Percentiles rank a stretch among this genome's conserved stretches.
Conservation (phyloP, 2,113 vertebrate genomes). For the Tetrao urogallus region DNA sequence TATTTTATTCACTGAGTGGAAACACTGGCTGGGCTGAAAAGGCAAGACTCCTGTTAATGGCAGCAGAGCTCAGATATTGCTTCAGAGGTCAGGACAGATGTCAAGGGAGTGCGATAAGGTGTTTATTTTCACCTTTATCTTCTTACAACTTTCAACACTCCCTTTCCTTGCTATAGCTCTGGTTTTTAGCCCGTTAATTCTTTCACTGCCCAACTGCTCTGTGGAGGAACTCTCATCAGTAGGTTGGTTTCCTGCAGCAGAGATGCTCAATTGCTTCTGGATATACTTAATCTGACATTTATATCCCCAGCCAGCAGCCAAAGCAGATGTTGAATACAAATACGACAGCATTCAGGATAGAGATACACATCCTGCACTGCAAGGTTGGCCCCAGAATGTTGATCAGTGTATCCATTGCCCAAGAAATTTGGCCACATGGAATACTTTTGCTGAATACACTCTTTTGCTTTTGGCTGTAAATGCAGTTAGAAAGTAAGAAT, state of each 20-base stretch:
- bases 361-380: background rate
- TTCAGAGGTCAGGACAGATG: background rate
- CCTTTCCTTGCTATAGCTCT: background rate
- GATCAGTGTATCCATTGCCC: background rate
- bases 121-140: background rate
- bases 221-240: background rate
- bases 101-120: background rate
- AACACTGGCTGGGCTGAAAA: background rate
- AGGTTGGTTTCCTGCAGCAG: background rate
- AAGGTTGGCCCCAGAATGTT: background rate
- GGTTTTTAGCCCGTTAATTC: background rate
- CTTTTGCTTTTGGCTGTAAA: background rate
- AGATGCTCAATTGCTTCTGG: background rate
- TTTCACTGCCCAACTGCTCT: background rate
- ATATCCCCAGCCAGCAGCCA: background rate
- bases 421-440: background rate
- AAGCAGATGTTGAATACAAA: background rate
- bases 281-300: background rate
- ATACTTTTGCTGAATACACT: background rate
- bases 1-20: background rate
- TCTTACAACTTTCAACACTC: background rate
- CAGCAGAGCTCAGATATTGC: background rate
- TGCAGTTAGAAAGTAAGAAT: background rate
- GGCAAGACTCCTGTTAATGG: background rate
- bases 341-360: background rate